These are phyloP conservation scores for Tiphia femorata DNA, from an alignment of 2,888 invertebrate genomes.

Conservation along the genomic window DNA sequence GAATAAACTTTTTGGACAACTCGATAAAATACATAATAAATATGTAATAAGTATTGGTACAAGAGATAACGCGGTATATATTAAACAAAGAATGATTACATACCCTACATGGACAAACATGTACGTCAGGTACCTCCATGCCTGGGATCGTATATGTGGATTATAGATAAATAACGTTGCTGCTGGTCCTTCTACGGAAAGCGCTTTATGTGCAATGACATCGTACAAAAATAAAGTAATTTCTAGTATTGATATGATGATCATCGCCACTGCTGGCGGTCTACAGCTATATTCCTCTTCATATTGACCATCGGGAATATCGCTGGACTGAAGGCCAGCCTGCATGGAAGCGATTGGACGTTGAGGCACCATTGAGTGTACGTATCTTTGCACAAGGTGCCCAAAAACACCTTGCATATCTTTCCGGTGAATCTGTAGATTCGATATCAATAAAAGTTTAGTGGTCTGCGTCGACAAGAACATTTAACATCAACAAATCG, in stretches of 20 bases:
- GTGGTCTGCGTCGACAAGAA: too few species aligned
- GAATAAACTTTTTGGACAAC: too few species aligned
- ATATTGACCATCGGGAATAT: constrained; percentile 79
- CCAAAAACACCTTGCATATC: constrained; percentile 76
- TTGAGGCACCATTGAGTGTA: constrained; percentile 73
- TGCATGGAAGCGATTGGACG: constrained; percentile 59
- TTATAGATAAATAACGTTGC: constrained; percentile 89
- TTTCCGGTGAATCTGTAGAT: constrained; percentile 62
- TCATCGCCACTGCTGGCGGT: constrained; percentile 94
- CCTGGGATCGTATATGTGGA: constrained; percentile 86
- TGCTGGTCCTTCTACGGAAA: constrained; percentile 77
- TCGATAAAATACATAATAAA: background rate
- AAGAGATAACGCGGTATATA: too few species aligned
- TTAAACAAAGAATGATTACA: constrained; percentile 57
- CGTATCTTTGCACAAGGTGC: constrained; percentile 75
- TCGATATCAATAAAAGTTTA: constrained; percentile 59
- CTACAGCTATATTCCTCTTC: constrained; percentile 93
- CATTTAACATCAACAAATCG: too few species aligned
- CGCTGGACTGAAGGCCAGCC: constrained; percentile 67
- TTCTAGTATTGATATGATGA: constrained; percentile 89
- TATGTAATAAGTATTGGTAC: background rate
- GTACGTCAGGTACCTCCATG: constrained; percentile 94
- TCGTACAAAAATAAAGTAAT: constrained; percentile 76
- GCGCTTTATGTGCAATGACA: constrained; percentile 48
- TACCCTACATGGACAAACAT: constrained; percentile 97